Conservation (phyloP, 1,140 invertebrate genomes). For the Nasonia vitripennis region DNA sequence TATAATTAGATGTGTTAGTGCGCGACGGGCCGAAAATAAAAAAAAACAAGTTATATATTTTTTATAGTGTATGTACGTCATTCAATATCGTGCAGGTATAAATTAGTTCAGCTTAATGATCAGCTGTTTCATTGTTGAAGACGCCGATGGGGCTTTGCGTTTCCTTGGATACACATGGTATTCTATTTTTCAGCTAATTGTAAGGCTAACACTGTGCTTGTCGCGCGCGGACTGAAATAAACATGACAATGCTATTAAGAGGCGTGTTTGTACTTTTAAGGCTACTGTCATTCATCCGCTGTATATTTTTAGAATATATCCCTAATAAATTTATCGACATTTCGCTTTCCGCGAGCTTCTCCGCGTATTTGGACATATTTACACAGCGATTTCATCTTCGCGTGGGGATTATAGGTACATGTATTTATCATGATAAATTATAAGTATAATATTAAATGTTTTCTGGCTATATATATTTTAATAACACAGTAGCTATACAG, state of each 20-base stretch:
- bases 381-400: background rate
- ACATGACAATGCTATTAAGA: background rate
- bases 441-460: background rate
- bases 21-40: background rate
- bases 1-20: background rate
- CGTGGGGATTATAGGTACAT: background rate
- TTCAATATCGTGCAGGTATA: background rate
- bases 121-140: background rate
- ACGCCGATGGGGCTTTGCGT: background rate
- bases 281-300: background rate
- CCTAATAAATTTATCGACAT: background rate
- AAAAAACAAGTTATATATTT: background rate
- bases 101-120: background rate
- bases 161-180: background rate
- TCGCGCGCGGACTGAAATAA: background rate
- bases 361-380: too few species aligned
- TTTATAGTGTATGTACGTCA: background rate
- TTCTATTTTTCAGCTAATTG: background rate
- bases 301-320: background rate
- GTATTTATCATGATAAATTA: background rate
- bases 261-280: background rate
- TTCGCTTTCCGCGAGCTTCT: background rate
- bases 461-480: background rate
- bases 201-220: background rate
- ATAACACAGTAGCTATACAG: background rate